A percentile compares a stretch with the other conserved stretches of the same genome.
phyloP scores from a whole-genome alignment of 2,888 invertebrate species.

The Nomada lathburiana region DNA sequence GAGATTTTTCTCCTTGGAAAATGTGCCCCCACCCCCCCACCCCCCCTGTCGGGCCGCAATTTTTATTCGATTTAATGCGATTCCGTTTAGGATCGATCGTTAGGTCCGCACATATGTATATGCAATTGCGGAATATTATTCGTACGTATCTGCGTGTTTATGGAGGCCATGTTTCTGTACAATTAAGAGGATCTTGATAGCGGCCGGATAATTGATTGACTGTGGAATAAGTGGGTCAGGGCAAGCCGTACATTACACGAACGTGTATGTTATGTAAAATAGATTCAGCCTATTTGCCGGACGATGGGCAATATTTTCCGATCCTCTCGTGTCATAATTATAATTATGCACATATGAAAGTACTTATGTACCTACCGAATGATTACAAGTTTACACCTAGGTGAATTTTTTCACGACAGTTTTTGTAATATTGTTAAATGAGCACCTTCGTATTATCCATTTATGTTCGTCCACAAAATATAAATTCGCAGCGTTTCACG shows the following conservation, averaged over 20 bases:
- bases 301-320: neutral
- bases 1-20: conserved; percentile 1
- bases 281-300: conserved; percentile 20
- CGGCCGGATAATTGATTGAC: conserved; percentile 32
- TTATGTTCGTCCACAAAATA: neutral
- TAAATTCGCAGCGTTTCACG: conserved; percentile 17
- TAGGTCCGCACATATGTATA: neutral
- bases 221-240: conserved; percentile 39
- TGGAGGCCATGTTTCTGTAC: neutral
- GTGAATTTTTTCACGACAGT: neutral
- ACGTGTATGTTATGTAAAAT: conserved; percentile 33
- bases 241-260: conserved; percentile 22
- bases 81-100: neutral
- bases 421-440: neutral
- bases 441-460: neutral
- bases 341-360: neutral
- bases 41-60: neutral
- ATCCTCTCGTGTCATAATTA: neutral
- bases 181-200: conserved; percentile 21
- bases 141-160: neutral
- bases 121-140: neutral
- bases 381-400: too few relatives aligned
- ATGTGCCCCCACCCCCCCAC: too few relatives aligned
- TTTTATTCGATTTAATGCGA: neutral
- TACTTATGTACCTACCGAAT: too few relatives aligned